Evolutionary conservation across 2,113 vertebrate species (phyloP).

Genomic region (Amphilophus citrinellus): DNA sequence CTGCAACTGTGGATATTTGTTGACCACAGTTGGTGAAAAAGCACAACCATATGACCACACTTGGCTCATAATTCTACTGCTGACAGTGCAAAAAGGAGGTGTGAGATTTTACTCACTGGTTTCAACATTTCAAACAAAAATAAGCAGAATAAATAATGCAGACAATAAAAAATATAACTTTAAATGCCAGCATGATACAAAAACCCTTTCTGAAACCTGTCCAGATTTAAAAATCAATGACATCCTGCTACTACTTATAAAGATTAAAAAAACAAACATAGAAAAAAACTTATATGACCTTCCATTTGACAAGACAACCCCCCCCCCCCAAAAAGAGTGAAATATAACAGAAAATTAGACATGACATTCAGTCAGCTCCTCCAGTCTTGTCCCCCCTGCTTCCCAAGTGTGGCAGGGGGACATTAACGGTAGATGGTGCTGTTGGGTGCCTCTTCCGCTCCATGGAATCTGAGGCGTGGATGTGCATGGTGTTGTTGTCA

Average conservation of each 20-base stretch:
- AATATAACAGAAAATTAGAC: not conserved
- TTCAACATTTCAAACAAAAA: not conserved
- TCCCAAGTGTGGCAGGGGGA: fast-evolving
- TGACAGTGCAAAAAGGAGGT: constrained; percentile 29
- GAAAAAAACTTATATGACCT: not conserved
- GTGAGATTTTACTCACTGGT: not conserved
- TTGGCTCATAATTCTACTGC: constrained; percentile 24
- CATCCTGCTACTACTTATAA: not conserved
- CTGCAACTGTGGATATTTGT: not conserved
- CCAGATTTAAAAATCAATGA: not conserved
- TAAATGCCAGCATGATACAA: not conserved
- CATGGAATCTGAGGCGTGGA: not conserved
- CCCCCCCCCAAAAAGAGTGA: not conserved
- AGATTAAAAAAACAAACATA: not conserved
- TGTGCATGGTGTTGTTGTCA: constrained; percentile 62
- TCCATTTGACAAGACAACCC: not conserved
- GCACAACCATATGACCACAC: constrained; percentile 25
- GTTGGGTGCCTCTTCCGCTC: constrained; percentile 70
- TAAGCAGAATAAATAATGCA: constrained; percentile 20
- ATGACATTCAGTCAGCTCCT: not conserved
- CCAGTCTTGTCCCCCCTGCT: not conserved
- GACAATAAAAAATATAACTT: not conserved
- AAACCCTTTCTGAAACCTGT: not conserved
- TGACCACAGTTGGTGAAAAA: constrained; percentile 23
- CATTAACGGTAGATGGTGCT: constrained; percentile 52